Conservation (phyloP, 2,113 vertebrate species). For the Orthonyx spaldingii region DNA sequence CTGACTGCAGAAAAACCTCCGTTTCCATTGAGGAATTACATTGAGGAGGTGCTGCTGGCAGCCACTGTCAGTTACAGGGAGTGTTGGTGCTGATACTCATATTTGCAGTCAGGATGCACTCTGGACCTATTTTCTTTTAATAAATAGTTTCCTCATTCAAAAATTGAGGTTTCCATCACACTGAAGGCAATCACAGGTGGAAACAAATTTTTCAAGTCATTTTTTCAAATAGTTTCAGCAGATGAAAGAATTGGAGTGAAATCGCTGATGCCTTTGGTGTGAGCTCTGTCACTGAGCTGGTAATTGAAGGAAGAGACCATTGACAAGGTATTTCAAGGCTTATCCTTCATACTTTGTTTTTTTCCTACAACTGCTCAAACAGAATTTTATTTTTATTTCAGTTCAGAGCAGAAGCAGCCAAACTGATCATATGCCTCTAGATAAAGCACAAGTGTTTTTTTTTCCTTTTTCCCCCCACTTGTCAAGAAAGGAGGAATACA, state of each 20-base stretch:
- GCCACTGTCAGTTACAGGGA: background rate
- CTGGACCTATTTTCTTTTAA: background rate
- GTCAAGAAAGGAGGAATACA: background rate
- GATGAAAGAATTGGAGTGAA: constrained; percentile 30
- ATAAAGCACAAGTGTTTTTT: background rate
- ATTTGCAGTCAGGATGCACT: background rate
- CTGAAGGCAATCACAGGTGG: background rate
- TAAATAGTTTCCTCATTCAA: background rate
- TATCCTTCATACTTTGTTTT: constrained; percentile 19
- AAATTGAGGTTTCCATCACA: background rate
- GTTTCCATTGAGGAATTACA: background rate
- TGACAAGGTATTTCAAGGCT: background rate
- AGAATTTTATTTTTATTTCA: background rate
- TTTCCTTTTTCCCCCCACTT: fast-evolving
- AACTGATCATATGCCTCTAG: background rate
- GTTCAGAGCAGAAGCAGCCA: background rate
- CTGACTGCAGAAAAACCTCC: background rate
- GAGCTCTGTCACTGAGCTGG: background rate
- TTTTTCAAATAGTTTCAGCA: constrained; percentile 33
- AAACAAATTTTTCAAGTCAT: constrained; percentile 35
- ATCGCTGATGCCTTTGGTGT: background rate
- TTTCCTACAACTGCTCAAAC: background rate
- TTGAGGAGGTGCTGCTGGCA: background rate
- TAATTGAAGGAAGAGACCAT: background rate
- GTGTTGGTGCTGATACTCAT: fast-evolving